Conservation (phyloP, 1,140 invertebrate species). For the Sitobion miscanthi region DNA sequence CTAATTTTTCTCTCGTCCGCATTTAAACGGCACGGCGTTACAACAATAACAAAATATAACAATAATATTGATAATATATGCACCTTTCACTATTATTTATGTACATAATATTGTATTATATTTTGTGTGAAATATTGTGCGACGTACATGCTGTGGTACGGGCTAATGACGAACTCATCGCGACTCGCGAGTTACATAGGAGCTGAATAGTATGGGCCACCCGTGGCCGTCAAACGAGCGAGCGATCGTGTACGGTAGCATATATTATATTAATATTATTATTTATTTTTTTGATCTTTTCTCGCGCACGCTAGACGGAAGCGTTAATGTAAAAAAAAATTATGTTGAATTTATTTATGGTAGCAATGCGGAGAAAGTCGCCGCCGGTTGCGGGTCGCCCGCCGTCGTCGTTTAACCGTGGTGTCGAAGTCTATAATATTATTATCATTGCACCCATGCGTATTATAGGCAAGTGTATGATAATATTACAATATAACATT, state of each 20-base stretch:
- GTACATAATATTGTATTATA: neutral
- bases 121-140: neutral
- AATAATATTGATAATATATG: neutral
- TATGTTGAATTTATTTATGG: neutral
- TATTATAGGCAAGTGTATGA: neutral
- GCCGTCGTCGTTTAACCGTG: neutral
- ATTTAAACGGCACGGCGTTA: neutral
- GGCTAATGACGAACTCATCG: neutral
- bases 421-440: neutral
- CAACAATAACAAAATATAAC: neutral
- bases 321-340: neutral
- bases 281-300: neutral
- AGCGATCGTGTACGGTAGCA: neutral
- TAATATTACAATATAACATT: neutral
- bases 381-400: neutral
- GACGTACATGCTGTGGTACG: neutral
- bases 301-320: neutral
- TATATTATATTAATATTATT: neutral
- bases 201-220: neutral
- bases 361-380: neutral
- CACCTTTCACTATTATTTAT: neutral
- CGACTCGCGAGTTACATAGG: neutral
- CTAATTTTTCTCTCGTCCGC: neutral
- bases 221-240: neutral
- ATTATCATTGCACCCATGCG: neutral